Conservation (phyloP, 2,113 vertebrate genomes). For the Mesembrinibis cayennensis region DNA sequence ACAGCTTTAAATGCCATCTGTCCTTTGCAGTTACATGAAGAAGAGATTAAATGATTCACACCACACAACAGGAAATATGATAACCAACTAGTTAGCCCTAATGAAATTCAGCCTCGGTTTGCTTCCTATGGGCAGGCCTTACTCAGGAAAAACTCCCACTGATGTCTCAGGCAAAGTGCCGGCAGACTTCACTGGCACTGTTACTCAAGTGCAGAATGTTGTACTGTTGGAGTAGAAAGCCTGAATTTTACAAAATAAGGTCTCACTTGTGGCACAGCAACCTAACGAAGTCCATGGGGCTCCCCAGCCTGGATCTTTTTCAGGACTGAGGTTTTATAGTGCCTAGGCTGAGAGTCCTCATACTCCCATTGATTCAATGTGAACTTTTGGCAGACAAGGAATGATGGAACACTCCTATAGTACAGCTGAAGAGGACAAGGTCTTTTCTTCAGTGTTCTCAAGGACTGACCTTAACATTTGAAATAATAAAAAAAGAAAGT, state of each 20-base stretch:
- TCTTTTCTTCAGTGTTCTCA: not conserved
- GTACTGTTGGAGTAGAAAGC: not conserved
- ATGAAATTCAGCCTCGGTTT: conserved; percentile 13
- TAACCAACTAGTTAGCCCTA: conserved; percentile 5
- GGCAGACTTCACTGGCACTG: not conserved
- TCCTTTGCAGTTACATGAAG: not conserved
- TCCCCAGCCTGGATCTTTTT: not conserved
- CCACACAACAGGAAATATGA: conserved; percentile 17
- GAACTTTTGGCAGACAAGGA: not conserved
- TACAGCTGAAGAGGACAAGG: not conserved
- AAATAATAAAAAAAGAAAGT: not conserved
- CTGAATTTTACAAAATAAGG: not conserved
- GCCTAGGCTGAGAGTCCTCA: not conserved
- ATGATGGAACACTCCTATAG: not conserved
- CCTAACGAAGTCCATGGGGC: not conserved
- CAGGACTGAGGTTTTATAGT: not conserved
- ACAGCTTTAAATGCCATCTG: conserved; percentile 55
- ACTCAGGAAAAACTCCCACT: not conserved
- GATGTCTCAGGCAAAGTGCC: not conserved
- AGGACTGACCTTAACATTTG: not conserved
- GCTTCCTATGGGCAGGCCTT: not conserved
- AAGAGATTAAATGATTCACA: conserved; percentile 18
- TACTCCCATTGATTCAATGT: not conserved
- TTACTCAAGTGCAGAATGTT: not conserved
- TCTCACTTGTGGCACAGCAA: not conserved